Percentiles rank a stretch among this genome's conserved stretches.
phyloP scores from a whole-genome alignment of 2,797 vertebrate species.

The Thripadectes ignobilis region DNA sequence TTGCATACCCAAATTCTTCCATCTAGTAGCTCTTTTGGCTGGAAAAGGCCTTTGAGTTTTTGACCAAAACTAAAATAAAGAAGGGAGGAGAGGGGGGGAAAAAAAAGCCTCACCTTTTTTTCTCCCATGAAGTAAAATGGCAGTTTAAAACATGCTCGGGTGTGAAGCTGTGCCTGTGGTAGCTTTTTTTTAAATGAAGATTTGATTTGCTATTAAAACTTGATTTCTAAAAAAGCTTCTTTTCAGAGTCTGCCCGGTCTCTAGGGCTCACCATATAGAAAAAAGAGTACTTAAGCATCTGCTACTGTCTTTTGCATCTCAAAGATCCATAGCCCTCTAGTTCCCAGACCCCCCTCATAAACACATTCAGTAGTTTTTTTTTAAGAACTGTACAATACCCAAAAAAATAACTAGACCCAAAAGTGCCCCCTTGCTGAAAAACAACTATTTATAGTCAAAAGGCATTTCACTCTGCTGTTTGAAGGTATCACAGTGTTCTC shows the following conservation, averaged over 20 bases:
- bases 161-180: neutral
- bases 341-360: neutral
- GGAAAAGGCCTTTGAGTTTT: neutral
- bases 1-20: neutral
- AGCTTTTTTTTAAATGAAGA: neutral
- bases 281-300: neutral
- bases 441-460: slow-evolving; percentile 28
- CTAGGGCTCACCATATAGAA: neutral
- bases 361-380: slow-evolving; percentile 7
- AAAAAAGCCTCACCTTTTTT: neutral
- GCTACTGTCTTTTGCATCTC: neutral
- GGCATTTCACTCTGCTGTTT: neutral
- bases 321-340: neutral
- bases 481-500: slow-evolving; percentile 56
- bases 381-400: slow-evolving; percentile 12
- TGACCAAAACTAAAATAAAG: neutral
- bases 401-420: slow-evolving; percentile 20
- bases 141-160: neutral
- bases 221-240: neutral
- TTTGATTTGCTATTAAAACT: slow-evolving; percentile 7
- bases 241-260: neutral
- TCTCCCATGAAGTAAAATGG: neutral
- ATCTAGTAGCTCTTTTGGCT: neutral
- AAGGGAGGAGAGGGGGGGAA: neutral
- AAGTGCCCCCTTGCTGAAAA: slow-evolving; percentile 15